Evolutionary conservation across 2,888 invertebrate genomes (phyloP), one percentile per base, ranked within the genome.

Genomic region (Clistopyga incitator): DNA sequence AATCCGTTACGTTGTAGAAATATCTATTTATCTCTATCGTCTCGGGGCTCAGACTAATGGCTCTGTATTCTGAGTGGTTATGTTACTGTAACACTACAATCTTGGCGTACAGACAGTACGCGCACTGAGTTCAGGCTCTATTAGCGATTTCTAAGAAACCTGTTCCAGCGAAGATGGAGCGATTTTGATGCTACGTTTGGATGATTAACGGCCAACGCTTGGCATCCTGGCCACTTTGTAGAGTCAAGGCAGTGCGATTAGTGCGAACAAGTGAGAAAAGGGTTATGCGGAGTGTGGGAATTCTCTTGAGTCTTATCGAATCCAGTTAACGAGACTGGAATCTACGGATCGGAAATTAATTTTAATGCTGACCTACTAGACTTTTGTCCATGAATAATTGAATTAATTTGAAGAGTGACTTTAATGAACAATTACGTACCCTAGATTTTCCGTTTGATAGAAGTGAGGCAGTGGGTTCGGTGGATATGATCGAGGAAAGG

Each of bases 61-160:
- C 38, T 61, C 61, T 61, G 18, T 29, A 29, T 34, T 8, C 18
- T 25, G n/a, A 18, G 38, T n/a, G 18, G 34, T 61, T 38, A n/a
- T 61, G 18, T 29, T 61, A 61, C 29, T 29, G 11, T 10, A 61
- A 10, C 59, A 70, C 6, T 65, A 47, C 18, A 54, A 72, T 54
- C n/a, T 34, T 65, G 65, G 29, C 20, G 45, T 18, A 11, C 18
- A 29, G 6, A 42, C 38, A 56, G n/a, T 67, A 47, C 25, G 42
- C 65, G 54, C 67, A 67, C 59, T 68, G 50, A 61, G 38, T 52
- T 75, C 25, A 42, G 75, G 29, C 59, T 38, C 50, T 50, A 38
- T 68, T 65, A 61, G 20, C 15, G 18, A 80, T 75, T 80, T 80
- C 74, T 61, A 13, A 59, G 80, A 80, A 80, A 42, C 34, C 42